A percentile compares a stretch with the other conserved stretches of the same genome.
These are phyloP conservation scores for Apodemus agrarius DNA, from an alignment of 2,797 vertebrate genomes.

Conservation along the genomic window DNA sequence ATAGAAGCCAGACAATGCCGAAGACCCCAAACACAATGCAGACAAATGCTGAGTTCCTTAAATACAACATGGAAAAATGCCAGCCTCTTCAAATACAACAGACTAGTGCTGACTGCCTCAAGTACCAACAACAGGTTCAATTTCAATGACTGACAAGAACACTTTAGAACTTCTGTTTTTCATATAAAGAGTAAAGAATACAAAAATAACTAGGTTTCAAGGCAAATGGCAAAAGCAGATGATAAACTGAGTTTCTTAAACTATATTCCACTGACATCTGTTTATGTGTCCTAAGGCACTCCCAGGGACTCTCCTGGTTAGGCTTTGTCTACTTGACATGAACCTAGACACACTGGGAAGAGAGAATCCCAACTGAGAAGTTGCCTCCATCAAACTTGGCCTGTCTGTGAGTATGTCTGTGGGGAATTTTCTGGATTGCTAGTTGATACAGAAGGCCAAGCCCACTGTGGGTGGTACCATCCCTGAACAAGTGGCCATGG, in stretches of 20 bases:
- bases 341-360: neutral
- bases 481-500: neutral
- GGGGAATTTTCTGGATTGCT: neutral
- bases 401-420: neutral
- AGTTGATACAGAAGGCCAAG: neutral
- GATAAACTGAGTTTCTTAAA: constrained; percentile 4
- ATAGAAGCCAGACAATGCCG: neutral
- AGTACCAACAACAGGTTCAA: constrained; percentile 13
- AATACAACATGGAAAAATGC: neutral
- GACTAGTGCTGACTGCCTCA: neutral
- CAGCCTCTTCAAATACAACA: neutral
- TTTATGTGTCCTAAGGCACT: neutral
- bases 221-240: neutral
- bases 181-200: neutral
- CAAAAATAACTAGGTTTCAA: neutral
- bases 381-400: too few relatives aligned
- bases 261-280: neutral
- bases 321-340: neutral
- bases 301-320: neutral
- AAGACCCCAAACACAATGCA: neutral
- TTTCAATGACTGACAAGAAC: neutral
- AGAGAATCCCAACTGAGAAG: neutral
- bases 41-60: neutral
- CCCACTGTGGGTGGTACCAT: neutral
- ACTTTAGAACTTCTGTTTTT: neutral